These are phyloP conservation scores for Plemyria rubiginata DNA, from an alignment of 2,888 invertebrate genomes.

Conservation along the genomic window DNA sequence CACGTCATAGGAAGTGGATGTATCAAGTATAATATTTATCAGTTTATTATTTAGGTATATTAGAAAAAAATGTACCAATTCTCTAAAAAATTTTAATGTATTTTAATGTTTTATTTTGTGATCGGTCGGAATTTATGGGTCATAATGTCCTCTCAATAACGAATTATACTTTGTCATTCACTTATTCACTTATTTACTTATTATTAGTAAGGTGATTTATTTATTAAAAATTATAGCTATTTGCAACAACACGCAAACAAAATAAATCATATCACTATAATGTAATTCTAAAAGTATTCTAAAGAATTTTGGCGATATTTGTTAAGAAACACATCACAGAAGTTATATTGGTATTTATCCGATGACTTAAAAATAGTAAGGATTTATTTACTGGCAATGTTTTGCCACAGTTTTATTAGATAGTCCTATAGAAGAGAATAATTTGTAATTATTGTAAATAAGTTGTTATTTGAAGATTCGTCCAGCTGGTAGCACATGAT, in stretches of 20 bases:
- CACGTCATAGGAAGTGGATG: too few species aligned
- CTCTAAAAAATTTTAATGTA: conserved; percentile 23
- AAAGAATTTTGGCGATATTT: conserved; percentile 49
- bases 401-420: conserved; percentile 32
- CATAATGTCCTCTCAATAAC: conserved; percentile 59
- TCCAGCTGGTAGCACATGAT: conserved; percentile 57
- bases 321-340: conserved; percentile 56
- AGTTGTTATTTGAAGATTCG: conserved; percentile 70
- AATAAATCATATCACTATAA: conserved; percentile 66
- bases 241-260: conserved; percentile 38
- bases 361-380: neutral
- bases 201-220: conserved; percentile 57
- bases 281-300: conserved; percentile 20
- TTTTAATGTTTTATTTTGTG: conserved; percentile 26
- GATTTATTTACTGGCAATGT: conserved; percentile 5
- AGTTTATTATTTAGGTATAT: too few species aligned
- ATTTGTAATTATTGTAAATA: conserved; percentile 80
- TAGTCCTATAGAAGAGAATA: conserved; percentile 55
- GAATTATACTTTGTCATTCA: conserved; percentile 57
- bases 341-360: conserved; percentile 2
- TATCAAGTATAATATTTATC: too few species aligned
- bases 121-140: conserved; percentile 39
- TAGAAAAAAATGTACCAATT: neutral
- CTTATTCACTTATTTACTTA: too few species aligned
- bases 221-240: conserved; percentile 35